Evolutionary conservation across 2,888 invertebrate genomes (phyloP).

Genomic region (Drosophila subquinaria): DNA sequence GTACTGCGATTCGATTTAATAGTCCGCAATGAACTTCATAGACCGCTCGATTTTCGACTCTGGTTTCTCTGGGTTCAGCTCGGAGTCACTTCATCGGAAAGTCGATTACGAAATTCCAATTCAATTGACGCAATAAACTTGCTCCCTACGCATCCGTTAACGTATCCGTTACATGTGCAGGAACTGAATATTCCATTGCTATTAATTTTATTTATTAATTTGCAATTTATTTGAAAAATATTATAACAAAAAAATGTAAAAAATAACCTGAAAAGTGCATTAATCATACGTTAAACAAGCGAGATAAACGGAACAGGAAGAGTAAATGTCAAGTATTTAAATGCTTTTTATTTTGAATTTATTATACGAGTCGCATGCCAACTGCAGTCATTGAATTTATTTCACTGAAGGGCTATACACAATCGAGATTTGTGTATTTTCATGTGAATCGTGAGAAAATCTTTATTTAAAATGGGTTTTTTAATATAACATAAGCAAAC

Average conservation of each 20-base stretch:
- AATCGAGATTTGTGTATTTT: neutral
- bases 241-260: slow-evolving; percentile 29
- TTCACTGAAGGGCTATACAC: neutral
- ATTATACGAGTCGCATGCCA: slow-evolving; percentile 16
- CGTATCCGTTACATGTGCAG: slow-evolving; percentile 63
- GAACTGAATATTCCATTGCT: slow-evolving; percentile 50
- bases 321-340: slow-evolving; percentile 52
- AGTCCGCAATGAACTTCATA: slow-evolving; percentile 37
- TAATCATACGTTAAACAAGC: slow-evolving; percentile 52
- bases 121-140: slow-evolving; percentile 61
- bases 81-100: slow-evolving; percentile 28
- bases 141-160: slow-evolving; percentile 57
- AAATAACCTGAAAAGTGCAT: slow-evolving; percentile 47
- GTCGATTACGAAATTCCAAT: slow-evolving; percentile 47
- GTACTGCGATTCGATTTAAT: slow-evolving; percentile 68
- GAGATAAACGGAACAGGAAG: slow-evolving; percentile 53
- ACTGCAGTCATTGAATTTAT: slow-evolving; percentile 7
- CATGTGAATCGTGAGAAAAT: neutral
- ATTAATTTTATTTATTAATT: slow-evolving; percentile 64
- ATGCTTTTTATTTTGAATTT: slow-evolving; percentile 39
- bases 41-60: slow-evolving; percentile 12
- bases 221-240: slow-evolving; percentile 46
- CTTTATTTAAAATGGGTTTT: neutral
- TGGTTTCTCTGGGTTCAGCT: neutral
- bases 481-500: neutral